Evolutionary conservation across 1,140 invertebrate species (phyloP), one percentile per base, ranked within the genome.

Genomic region (Neodiprion lecontei): DNA sequence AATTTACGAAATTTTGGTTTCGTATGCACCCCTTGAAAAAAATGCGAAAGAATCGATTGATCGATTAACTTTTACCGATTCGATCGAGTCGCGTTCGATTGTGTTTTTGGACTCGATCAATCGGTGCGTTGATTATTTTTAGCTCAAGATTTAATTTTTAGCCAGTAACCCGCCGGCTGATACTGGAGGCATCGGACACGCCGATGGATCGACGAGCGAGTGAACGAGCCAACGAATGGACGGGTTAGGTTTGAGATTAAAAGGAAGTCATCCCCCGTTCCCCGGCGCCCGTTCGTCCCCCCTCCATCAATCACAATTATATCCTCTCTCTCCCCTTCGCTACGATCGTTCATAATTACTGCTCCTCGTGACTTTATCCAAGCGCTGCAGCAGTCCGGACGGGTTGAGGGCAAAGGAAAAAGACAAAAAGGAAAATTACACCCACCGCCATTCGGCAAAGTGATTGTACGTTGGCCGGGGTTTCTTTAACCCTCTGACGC

Each of bases 221-320:
- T 40, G 28, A 40, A 75, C 79, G 76, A 80, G 81, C 79, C 79
- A 79, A 80, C 72, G 82, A 75, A 78, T 78, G 80, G 83, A 77
- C 81, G 83, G 82, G 83, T 84, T 84, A 82, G 79, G 69, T 79
- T 78, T 78, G 79, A 86, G 84, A 86, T 85, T 85, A 85, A 86
- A 86, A 86, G 84, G 84, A 86, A 86, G 84, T 86, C 84, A 84
- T 82, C 79, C 75, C 76, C 82, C 82, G 80, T 80, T 79, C 76
- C 74, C 75, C 77, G 73, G 73, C 75, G 70, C 73, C 11, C 67
- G 17, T 11, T 69, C 40, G 72, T 75, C 77, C 73, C 76, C 75
- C 80, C 81, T 80, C 84, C 84, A 85, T 85, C 84, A 86, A 85
- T 86, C 84, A 86, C 83, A 86, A 85, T 85, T 86, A 86, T 83